Evolutionary conservation across 30 jellyfish, hydroid and myxozoan species (phyloP).

Genomic region (Turritopsis dohrnii): DNA sequence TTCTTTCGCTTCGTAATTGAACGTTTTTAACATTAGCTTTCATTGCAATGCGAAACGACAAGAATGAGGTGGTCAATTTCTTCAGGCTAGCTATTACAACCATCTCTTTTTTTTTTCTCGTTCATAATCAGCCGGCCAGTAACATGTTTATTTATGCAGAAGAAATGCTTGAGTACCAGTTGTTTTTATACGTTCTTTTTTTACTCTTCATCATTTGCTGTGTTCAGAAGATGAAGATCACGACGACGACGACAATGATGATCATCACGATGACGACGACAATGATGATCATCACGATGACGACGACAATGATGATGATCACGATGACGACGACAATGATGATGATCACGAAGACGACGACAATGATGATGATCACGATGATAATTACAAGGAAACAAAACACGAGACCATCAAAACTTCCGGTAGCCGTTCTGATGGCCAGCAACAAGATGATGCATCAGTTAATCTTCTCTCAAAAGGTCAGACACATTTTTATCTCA

Average conservation of each 20-base stretch:
- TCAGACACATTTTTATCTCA: not conserved
- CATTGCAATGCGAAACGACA: no score
- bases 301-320: slow-evolving; percentile 7
- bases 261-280: slow-evolving; percentile 2
- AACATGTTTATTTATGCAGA: no score
- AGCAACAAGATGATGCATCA: not conserved
- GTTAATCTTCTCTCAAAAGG: not conserved
- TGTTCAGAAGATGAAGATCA: not conserved
- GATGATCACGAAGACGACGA: slow-evolving; percentile 5
- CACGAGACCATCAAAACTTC: not conserved
- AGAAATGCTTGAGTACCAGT: not conserved
- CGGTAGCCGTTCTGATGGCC: not conserved
- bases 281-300: slow-evolving; percentile 2
- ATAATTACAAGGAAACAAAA: not conserved
- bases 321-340: slow-evolving; percentile 11
- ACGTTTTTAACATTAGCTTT: no score
- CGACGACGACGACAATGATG: slow-evolving; percentile 13
- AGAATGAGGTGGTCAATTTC: no score
- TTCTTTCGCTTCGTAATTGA: no score
- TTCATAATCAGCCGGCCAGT: no score
- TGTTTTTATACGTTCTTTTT: not conserved
- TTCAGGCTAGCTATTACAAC: no score
- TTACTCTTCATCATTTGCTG: not conserved
- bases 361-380: slow-evolving; percentile 9
- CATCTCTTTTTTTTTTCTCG: no score